Percentiles rank a stretch among this genome's conserved stretches.
Evolutionary conservation across 2,113 vertebrate species (phyloP).

Genomic region (Crotalus horridus): DNA sequence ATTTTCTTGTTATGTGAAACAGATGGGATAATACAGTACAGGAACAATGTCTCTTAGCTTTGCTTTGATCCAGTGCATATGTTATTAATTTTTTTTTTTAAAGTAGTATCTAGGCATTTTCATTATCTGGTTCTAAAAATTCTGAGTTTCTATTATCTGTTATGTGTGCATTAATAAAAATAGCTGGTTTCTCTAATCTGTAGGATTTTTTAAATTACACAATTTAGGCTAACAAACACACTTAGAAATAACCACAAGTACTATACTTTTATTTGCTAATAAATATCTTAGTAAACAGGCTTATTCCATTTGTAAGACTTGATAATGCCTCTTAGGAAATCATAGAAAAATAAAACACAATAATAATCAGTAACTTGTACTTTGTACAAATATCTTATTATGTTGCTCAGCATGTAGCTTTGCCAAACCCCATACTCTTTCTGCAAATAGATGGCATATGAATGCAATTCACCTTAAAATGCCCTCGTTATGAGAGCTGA

Average conservation of each 20-base stretch:
- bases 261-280: slow-evolving; percentile 95
- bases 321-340: slow-evolving; percentile 95
- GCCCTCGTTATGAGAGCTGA: slow-evolving; percentile 75
- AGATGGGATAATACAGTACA: not conserved
- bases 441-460: slow-evolving; percentile 72
- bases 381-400: slow-evolving; percentile 96
- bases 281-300: slow-evolving; percentile 90
- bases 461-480: slow-evolving; percentile 71
- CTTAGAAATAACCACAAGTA: slow-evolving; percentile 76
- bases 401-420: slow-evolving; percentile 93
- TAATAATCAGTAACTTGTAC: slow-evolving; percentile 95
- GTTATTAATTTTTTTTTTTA: not conserved
- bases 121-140: not conserved
- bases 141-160: not conserved
- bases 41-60: not conserved
- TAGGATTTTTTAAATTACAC: slow-evolving; percentile 34
- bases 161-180: not conserved
- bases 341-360: slow-evolving; percentile 99
- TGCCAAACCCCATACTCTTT: slow-evolving; percentile 89
- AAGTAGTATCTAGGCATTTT: not conserved
- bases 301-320: slow-evolving; percentile 91
- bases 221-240: slow-evolving; percentile 42
- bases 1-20: not conserved
- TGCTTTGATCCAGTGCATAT: not conserved
- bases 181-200: slow-evolving; percentile 22